phyloP scores from a whole-genome alignment of 2,113 vertebrate genomes.

The Falco punctatus region DNA sequence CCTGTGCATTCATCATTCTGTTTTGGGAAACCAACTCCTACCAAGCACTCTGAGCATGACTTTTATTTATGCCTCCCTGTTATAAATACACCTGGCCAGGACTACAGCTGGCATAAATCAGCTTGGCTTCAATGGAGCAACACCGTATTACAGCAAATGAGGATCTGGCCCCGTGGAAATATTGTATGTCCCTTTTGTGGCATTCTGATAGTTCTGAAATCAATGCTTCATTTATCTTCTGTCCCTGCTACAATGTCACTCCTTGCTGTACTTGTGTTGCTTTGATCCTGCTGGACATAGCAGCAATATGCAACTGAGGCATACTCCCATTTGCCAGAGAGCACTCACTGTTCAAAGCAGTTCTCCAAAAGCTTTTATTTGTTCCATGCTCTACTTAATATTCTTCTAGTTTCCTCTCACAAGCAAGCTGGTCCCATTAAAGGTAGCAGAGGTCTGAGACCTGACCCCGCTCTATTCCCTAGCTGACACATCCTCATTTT shows the following conservation, averaged over 20 bases:
- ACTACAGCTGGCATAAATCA: slow-evolving; percentile 30
- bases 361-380: neutral
- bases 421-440: slow-evolving; percentile 26
- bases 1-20: neutral
- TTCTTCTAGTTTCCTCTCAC: neutral
- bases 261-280: neutral
- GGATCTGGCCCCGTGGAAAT: slow-evolving; percentile 8
- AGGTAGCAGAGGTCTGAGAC: slow-evolving; percentile 24
- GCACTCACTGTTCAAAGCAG: neutral
- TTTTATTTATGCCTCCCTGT: neutral
- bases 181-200: neutral
- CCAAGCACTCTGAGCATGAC: neutral
- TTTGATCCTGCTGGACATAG: neutral
- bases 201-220: slow-evolving; percentile 21
- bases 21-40: neutral
- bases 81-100: neutral
- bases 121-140: neutral
- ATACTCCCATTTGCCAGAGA: neutral
- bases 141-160: neutral
- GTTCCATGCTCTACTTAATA: neutral
- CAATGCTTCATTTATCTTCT: slow-evolving; percentile 37
- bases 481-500: slow-evolving; percentile 34
- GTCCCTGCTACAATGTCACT: neutral
- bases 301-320: neutral
- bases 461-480: neutral